A percentile compares a stretch with the other conserved stretches of the same genome.
Conservation (phyloP, 2,888 invertebrate genomes). For the Sminthurinus aureus region DNA sequence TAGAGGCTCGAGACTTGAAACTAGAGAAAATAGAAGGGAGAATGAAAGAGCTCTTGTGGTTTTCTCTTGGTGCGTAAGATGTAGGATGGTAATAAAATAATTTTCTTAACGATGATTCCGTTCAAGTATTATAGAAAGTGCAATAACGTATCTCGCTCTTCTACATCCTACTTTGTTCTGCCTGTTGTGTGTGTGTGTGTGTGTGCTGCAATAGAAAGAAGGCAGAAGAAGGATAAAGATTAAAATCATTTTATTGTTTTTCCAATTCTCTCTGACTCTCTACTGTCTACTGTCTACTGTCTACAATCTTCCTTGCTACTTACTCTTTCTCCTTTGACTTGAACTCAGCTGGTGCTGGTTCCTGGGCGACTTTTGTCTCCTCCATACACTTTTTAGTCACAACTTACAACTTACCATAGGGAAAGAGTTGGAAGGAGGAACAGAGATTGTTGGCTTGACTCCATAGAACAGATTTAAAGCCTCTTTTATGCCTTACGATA, state of each 20-base stretch:
- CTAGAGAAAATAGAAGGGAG: too few species aligned
- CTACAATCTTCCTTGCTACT: not conserved
- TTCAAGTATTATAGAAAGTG: too few species aligned
- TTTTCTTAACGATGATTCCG: not conserved
- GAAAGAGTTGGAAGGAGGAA: not conserved
- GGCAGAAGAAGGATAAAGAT: conserved; percentile 14
- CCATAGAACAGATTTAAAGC: conserved; percentile 3
- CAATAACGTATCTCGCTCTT: too few species aligned
- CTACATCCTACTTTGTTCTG: too few species aligned
- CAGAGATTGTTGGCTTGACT: not conserved
- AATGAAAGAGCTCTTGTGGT: not conserved
- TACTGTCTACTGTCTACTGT: not conserved
- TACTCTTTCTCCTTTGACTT: not conserved
- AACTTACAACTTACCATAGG: not conserved
- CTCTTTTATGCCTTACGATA: conserved; percentile 11
- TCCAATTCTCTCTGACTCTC: conserved; percentile 12
- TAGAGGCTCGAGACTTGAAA: too few species aligned
- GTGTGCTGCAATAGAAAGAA: not conserved
- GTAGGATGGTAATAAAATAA: not conserved
- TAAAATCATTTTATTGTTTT: conserved; percentile 19
- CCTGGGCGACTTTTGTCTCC: not conserved
- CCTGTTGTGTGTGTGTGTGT: too few species aligned
- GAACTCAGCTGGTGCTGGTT: not conserved
- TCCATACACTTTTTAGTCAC: not conserved
- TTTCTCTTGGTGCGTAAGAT: not conserved